These are phyloP conservation scores for Autographa pulchrina DNA, from an alignment of 2,888 invertebrate genomes.

Conservation along the genomic window DNA sequence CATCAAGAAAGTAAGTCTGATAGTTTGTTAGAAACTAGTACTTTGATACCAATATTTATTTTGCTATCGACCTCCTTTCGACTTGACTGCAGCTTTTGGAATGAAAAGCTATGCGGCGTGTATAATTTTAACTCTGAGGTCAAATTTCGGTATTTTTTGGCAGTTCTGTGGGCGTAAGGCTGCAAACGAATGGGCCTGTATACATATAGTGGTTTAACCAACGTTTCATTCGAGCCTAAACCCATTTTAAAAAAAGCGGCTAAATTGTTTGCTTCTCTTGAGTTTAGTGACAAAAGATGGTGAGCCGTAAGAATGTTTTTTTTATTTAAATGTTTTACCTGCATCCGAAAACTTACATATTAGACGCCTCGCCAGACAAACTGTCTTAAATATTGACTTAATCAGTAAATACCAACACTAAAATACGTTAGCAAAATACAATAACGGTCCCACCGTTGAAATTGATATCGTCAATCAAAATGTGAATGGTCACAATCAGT, in stretches of 20 bases:
- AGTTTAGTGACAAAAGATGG: no score
- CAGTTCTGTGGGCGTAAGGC: neutral
- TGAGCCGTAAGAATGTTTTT: no score
- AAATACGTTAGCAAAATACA: neutral
- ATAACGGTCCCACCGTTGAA: neutral
- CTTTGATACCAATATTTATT: slow-evolving; percentile 1
- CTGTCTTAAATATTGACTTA: neutral
- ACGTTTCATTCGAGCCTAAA: neutral
- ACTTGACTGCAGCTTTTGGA: neutral
- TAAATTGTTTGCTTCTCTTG: no score
- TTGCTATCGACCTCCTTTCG: neutral
- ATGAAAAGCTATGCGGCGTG: neutral
- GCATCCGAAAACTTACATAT: neutral
- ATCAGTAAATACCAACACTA: neutral
- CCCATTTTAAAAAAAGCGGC: neutral
- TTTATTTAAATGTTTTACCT: no score
- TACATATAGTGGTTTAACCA: neutral
- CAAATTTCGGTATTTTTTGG: no score
- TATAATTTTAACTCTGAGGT: neutral
- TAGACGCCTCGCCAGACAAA: neutral
- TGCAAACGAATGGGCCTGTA: neutral
- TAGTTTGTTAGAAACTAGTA: neutral
- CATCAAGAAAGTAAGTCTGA: slow-evolving; percentile 1
- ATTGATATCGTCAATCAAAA: slow-evolving; percentile 6
- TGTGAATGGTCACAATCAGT: neutral